Conservation (phyloP, 2,888 invertebrate species). For the Acholoe squamosa region DNA sequence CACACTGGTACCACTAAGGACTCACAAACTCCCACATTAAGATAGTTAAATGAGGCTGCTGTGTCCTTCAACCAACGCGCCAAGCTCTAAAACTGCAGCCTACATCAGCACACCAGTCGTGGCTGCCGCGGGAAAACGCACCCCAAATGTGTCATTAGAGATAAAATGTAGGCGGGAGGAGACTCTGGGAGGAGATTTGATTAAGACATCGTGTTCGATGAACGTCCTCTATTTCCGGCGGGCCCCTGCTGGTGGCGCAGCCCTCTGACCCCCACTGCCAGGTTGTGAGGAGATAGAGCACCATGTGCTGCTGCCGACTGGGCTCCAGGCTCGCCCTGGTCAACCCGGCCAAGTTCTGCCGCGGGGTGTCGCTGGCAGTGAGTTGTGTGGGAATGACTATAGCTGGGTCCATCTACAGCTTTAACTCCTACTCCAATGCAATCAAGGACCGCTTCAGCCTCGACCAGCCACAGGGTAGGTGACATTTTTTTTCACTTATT, state of each 20-base stretch:
- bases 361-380: constrained; percentile 66
- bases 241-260: neutral
- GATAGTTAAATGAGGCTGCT: too few species aligned
- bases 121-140: neutral
- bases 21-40: too few species aligned
- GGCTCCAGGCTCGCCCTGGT: constrained; percentile 38
- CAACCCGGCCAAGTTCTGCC: constrained; percentile 58
- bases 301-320: constrained; percentile 56
- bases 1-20: too few species aligned
- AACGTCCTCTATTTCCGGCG: constrained; percentile 19
- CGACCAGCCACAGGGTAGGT: constrained; percentile 73
- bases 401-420: constrained; percentile 74
- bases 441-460: constrained; percentile 74
- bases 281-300: neutral
- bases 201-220: constrained; percentile 12
- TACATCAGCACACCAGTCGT: neutral
- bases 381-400: constrained; percentile 74
- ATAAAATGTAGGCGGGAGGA: too few species aligned
- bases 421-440: constrained; percentile 73
- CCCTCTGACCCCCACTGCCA: neutral
- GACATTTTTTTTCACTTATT: too few species aligned
- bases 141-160: neutral
- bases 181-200: neutral
- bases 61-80: too few species aligned
- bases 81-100: too few species aligned